Base-by-base conservation (phyloP, 2,888 invertebrate species). In the Stramonita haemastoma region DNA sequence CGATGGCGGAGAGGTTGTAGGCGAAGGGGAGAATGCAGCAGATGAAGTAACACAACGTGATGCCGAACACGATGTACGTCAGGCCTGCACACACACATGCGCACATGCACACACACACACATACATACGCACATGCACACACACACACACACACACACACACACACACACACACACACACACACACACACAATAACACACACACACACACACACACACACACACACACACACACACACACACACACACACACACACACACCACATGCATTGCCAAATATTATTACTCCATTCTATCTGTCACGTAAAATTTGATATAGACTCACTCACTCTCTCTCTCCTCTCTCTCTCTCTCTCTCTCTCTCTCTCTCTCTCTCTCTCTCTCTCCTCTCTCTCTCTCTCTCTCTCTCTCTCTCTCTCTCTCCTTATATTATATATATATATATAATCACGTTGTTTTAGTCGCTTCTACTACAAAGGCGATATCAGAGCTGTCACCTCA, bases 21-120 rank as follows among this genome's bases (percentile, higher is more conserved):
- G 90, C 90, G 60, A 90, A 87, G 2, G 92, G 92, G 19, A 90
- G 87, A 26, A 92, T 89, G 90, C 92, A 92, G 90, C 92, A 92
- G 32, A 92, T 83, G 88, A 92, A 91, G 90, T 91, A 91, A 77
- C 91, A 92, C 26, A 90, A 86, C 4, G 92, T 92, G 87, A 92
- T 91, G 34, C 92, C 92, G 4, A 92, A 88, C n/a, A 92, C 91
- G 57, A 92, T 91, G 87, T 90, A 66, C 1, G 91, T 92, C 60
- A 92, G 90, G 1, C 91, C 91, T 89, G 85, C n/a, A 29, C 26
- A 19, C 57, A n/a, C 22, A n/a, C 5, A 70, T 70, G 26, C 22
- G 5, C 26, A 70, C 70, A 70, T 11, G 5, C 70, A 11, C 22
- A 17, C 70, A 73, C 29, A 73, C 73, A 73, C 29, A 73, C 29